Conservation (phyloP, 2,113 vertebrate genomes). For the Larimichthys crocea region DNA sequence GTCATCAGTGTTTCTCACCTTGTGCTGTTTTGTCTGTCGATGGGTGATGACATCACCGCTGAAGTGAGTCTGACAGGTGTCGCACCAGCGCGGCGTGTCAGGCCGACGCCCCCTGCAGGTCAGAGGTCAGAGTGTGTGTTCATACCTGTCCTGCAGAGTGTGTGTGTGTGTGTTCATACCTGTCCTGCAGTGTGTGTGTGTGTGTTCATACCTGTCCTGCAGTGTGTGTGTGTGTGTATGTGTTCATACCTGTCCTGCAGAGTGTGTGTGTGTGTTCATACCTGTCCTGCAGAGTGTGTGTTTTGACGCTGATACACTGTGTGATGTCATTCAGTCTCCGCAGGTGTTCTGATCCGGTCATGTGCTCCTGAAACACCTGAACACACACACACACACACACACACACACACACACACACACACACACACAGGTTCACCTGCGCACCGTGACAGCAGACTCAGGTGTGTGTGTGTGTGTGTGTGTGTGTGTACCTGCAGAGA, state of each 20-base stretch:
- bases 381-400: constrained; percentile 15
- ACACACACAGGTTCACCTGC: too few relatives aligned
- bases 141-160: too few relatives aligned
- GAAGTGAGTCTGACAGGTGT: constrained; percentile 92
- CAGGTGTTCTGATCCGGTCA: constrained; percentile 89
- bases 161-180: too few relatives aligned
- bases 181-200: too few relatives aligned
- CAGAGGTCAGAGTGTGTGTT: neutral
- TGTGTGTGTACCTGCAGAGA: constrained; percentile 86
- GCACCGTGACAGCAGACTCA: too few relatives aligned
- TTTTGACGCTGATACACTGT: constrained; percentile 60
- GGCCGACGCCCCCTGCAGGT: constrained; percentile 79
- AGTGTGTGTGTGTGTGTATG: too few relatives aligned
- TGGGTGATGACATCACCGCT: constrained; percentile 91
- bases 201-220: too few relatives aligned
- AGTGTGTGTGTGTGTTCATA: constrained; percentile 4
- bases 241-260: too few relatives aligned
- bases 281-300: constrained; percentile 58
- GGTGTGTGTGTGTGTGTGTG: neutral
- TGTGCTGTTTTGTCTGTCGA: constrained; percentile 91
- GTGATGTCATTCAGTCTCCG: constrained; percentile 88
- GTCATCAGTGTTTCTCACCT: constrained; percentile 82
- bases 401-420: too few relatives aligned
- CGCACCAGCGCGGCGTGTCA: constrained; percentile 87
- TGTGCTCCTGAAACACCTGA: constrained; percentile 93